Base-by-base conservation (phyloP, 2,797 vertebrate genomes). In the Potorous gilbertii region DNA sequence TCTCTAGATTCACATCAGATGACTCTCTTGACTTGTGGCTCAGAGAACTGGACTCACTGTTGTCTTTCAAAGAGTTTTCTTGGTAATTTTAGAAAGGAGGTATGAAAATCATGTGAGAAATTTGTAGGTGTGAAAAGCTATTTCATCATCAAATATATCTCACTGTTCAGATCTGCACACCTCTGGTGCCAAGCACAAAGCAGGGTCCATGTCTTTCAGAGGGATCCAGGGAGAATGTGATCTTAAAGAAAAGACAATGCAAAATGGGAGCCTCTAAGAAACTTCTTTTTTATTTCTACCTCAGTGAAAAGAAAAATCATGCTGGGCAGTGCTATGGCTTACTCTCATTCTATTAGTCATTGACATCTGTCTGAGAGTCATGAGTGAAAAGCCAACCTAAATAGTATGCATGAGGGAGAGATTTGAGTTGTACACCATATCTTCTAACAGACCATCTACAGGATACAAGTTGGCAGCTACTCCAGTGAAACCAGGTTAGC, bases 391-490 rank as follows among this genome's bases (percentile, higher is more conserved):
- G 40, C 40, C 40, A 87, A 87, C 21, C 24, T 50, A 87, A 87
- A 66, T 28, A 52, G 34, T 91, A 40, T 93, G 87, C 14, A 52
- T 27, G 0, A 0, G 1, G 54, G 21, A 59, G 16, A 55, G 59
- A 91, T 18, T 87, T 50, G 28, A 55, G 1, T 34, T 21, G 55
- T 12, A 89, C 54, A 46, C 24, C 46, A 10, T 55, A 89, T 40
- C 74, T 34, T 74, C 74, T 54, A 40, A 52, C 52, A 5, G 29
- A 50, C 93, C n/a, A n/a, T 90, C 90, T 92, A 16, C 89, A 94
- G 93, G 94, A 31, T 5, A 34, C 90, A 94, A 95, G 18, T 55
- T 66, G 74, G 90, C 95, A 95, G 89, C 34, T 91, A 55, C 66
- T 66, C 34, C 56, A 34, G 8, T 13, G 34, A 55, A 87, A 94